Base-by-base conservation (phyloP, 2,888 invertebrate species). In the Ferrisia virgata region DNA sequence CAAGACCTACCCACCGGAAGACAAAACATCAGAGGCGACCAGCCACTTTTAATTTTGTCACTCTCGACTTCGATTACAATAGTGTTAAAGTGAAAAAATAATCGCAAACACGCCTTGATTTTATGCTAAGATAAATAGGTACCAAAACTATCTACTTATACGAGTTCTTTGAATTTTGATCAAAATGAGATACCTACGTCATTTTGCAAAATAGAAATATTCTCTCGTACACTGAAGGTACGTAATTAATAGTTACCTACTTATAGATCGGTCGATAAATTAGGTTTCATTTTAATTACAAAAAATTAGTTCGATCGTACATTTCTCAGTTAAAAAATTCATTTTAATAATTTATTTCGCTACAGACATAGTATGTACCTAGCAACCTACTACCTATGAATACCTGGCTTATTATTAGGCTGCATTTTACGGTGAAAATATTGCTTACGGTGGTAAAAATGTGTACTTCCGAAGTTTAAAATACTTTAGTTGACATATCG, bases 61-160 rank as follows among this genome's bases (percentile, higher is more conserved):
- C 18, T 76, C 3, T 31, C 8, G 3, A 18, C 36, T 76, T 76
- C 36, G 18, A 76, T 22, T 2, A 72, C 72, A 33, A 31, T 72
- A 72, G 47, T 5, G 47, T 76, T 76, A 76, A 76, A 36, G 18
- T 18, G 36, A 33, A 76, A 64, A 76, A n/a, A n/a, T n/a, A n/a
- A 72, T 72, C 72, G 72, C 72, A 72, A 72, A 72, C 72, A 33
- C 72, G 72, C 72, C 72, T 72, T 72, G n/a, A 72, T 72, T n/a
- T 31, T 72, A 25, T 58, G 25, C 22, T 25, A 58, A 53, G 13
- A 64, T 15, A 28, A n/a, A n/a, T n/a, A n/a, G n/a, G n/a, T n/a
- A n/a, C n/a, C n/a, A n/a, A n/a, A n/a, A n/a, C n/a, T n/a, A n/a
- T n/a, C n/a, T n/a, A n/a, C n/a, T n/a, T n/a, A n/a, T n/a, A n/a